Evolutionary conservation across 2,113 vertebrate genomes (phyloP), one percentile per base, ranked within the genome.

Genomic region (Spea multiplicata): DNA sequence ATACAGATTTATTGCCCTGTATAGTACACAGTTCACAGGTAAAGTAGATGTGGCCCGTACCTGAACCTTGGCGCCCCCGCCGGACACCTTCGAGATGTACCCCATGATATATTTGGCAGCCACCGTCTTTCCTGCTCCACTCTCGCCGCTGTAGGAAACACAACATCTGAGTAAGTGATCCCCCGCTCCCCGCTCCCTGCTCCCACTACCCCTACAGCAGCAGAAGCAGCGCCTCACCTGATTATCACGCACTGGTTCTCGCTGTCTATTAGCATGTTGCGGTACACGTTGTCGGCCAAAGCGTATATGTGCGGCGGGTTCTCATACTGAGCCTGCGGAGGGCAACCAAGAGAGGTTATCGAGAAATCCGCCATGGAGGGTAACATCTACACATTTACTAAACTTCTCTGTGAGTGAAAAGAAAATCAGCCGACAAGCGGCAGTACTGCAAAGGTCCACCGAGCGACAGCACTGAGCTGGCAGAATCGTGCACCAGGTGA

Each of bases 241-340:
- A 94, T 94, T 76, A 94, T 94, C 82, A 93, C 93, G 77, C 93
- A 94, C 82, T 94, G 93, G 81, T 94, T 94, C 89, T 94, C 93
- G 0, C 44, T 76, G 73, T 94, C 93, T 3, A 94, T 94, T 90
- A 94, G 90, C 93, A 94, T 94, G 87, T 94, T 94, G 12, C 93
- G 88, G 86, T 94, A 94, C 89, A 94, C 85, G 84, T 86, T 89
- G 74, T 94, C 93, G 4, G 93, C 92, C 86, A 94, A 86, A 0
- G 93, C 93, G 1, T 94, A 94, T 83, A 94, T 90, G 83, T 94
- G 93, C 0, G 93, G 93, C 0, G 93, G 93, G 81, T 94, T 94
- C 83, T 94, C 93, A 62, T 94, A 94, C 83, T 93, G 66, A 30
- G 79, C 73, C 79, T 70, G 73, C 17, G 44, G 13, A 16, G 16